phyloP scores from a whole-genome alignment of 2,113 vertebrate species.

The mouse (Mus musculus) region GRCm39 chr4:97760501-97761000 shows the following conservation, averaged over 20 bases:
- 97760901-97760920: conserved; percentile 25
- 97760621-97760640: neutral
- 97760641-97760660: conserved; percentile 47
- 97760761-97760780: neutral
- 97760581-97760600: conserved; percentile 58
- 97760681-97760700: conserved; percentile 14
- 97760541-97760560: conserved; percentile 66
- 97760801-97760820: neutral
- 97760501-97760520: conserved; percentile 54
- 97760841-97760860: neutral
- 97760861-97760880: neutral
- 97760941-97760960: conserved; percentile 26
- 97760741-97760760: neutral
- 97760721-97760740: neutral
- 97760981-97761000: neutral
- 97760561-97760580: conserved; percentile 39
- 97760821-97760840: conserved; percentile 4
- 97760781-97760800: neutral
- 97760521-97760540: conserved; percentile 50
- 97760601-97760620: conserved; percentile 44
- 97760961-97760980: conserved; percentile 3
- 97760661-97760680: neutral
- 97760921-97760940: neutral
- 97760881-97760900: neutral
- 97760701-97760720: neutral